Percentiles rank a stretch among this genome's conserved stretches.
Evolutionary conservation across 64 coral and sea anemone species (phyloP).

Genomic region (Stylophora pistillata): DNA sequence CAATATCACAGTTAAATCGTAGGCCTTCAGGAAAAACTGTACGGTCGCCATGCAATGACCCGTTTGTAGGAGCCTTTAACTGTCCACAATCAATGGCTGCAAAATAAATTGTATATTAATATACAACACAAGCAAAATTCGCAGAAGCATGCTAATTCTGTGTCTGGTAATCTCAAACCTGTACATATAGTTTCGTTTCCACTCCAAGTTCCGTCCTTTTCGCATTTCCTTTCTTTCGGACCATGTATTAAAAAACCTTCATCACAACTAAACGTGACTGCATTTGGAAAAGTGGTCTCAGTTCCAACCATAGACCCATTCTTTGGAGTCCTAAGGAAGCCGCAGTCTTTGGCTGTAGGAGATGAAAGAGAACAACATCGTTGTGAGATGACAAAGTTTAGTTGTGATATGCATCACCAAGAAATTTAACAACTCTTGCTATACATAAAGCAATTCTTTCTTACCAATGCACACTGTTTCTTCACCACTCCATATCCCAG

Average conservation of each 20-base stretch:
- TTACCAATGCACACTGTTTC: slow-evolving; percentile 49
- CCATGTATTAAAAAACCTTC: slow-evolving; percentile 18
- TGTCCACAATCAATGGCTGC: neutral
- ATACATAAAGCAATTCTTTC: neutral
- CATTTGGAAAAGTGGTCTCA: slow-evolving; percentile 36
- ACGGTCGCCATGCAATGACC: neutral
- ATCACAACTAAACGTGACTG: slow-evolving; percentile 31
- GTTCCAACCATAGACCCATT: slow-evolving; percentile 33
- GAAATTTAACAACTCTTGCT: neutral
- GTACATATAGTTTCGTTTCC: slow-evolving; percentile 19
- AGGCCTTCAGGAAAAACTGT: neutral
- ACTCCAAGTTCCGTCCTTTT: slow-evolving; percentile 31
- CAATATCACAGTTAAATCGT: slow-evolving; percentile 1
- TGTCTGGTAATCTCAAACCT: neutral
- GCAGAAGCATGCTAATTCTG: neutral
- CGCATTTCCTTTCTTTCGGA: slow-evolving; percentile 3
- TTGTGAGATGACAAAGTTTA: neutral
- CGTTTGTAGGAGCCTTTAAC: neutral
- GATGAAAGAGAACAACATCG: neutral
- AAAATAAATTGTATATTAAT: neutral
- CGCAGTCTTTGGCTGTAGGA: slow-evolving; percentile 53
- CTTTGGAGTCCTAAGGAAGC: slow-evolving; percentile 6
- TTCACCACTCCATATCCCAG: slow-evolving; percentile 51
- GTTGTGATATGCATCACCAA: neutral
- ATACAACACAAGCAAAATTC: neutral